Percentiles rank a stretch among this genome's conserved stretches.
Evolutionary conservation across 2,113 vertebrate genomes (phyloP).

Genomic region (Phalacrocorax aristotelis): DNA sequence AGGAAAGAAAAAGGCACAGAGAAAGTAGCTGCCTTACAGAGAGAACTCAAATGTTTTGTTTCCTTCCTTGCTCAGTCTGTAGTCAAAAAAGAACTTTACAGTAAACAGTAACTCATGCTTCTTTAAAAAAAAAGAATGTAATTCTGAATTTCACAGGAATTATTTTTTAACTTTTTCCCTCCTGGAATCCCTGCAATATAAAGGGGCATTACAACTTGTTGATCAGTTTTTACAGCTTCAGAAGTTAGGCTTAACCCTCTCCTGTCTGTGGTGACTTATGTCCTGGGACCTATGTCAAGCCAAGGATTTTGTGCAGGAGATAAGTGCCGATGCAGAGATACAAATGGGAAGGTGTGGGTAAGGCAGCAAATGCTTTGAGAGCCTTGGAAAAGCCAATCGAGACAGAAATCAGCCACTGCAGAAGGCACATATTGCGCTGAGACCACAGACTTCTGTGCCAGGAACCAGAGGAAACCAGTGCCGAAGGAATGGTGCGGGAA

Average conservation of each 20-base stretch:
- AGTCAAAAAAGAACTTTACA: background rate
- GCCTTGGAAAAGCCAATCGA: background rate
- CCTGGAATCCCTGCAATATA: background rate
- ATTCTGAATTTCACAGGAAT: background rate
- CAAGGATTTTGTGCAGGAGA: background rate
- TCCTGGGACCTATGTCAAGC: background rate
- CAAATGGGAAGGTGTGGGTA: background rate
- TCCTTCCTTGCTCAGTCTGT: slow-evolving; percentile 11
- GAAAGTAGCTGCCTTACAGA: slow-evolving; percentile 34
- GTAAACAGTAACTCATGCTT: background rate
- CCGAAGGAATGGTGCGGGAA: background rate
- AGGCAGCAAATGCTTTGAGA: background rate
- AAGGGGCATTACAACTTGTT: background rate
- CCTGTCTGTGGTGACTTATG: background rate
- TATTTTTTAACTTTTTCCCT: background rate
- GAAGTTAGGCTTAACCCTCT: background rate
- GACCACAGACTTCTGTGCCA: background rate
- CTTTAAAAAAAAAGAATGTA: background rate
- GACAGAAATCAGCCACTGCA: background rate
- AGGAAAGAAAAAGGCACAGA: slow-evolving; percentile 41
- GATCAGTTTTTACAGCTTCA: background rate
- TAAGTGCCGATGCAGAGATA: background rate
- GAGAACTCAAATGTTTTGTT: background rate
- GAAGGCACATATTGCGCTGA: background rate
- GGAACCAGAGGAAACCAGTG: background rate